Base-by-base conservation (phyloP, 2,113 vertebrate species). In the Tetrax tetrax region DNA sequence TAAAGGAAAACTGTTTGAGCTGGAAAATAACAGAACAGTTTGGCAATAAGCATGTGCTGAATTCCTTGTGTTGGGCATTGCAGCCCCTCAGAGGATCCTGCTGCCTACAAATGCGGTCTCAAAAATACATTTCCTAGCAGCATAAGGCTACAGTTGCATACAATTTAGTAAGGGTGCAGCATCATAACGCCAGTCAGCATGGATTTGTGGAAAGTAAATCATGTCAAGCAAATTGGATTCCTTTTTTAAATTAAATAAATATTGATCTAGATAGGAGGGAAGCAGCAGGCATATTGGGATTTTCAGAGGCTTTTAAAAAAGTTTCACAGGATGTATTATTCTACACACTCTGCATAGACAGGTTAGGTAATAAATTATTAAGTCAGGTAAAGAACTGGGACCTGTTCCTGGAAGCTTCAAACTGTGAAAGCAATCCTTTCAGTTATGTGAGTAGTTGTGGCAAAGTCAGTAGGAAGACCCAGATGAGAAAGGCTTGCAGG, bases 241-340 rank as follows among this genome's bases (percentile, higher is more conserved):
- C 93, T 96, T 96, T 96, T 92, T 86, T 27, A 95, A 97, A 97
- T 97, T 96, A 96, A 97, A 97, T 97, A 97, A 96, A 96, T 97
- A 97, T 97, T 96, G 97, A 97, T 97, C 86, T 91, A 81, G 86
- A 88, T 94, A 85, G 93, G 93, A 95, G 94, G 37, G 37, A 90
- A 94, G 78, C 54, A 85, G 63, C 70, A 95, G 87, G 90, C 54
- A 31, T 95, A 96, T 95, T 14, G 81, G 61, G 89, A 94, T 95
- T 92, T 92, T 96, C 78, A 83, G 89, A 95, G 72, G 75, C 61
- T 93, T 96, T 69, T 95, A 95, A 90, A 60, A 87, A 83, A 92
- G 66, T 93, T 96, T 94, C 93, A 78, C 5, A 25, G 95, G 81
- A 93, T 96, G 27, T 82, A 95, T 95, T 96, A 80, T 94, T 96